These are phyloP conservation scores for Trachymyrmex septentrionalis DNA, from an alignment of 1,140 invertebrate species.

Conservation along the genomic window DNA sequence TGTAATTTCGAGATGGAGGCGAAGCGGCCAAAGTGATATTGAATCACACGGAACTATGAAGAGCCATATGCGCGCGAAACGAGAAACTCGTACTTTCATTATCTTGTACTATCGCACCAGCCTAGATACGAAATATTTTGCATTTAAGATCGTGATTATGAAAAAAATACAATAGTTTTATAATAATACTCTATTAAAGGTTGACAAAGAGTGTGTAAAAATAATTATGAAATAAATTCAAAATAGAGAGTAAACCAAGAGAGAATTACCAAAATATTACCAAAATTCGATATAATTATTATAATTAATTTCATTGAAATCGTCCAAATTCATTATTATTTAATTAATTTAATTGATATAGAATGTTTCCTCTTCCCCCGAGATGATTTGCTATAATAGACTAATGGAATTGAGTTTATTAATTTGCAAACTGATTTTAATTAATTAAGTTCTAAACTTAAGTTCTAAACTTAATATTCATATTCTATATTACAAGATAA, in stretches of 20 bases:
- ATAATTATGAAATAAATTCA: not conserved
- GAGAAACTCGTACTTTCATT: not conserved
- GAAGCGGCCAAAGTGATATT: not conserved
- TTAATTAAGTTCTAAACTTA: not conserved
- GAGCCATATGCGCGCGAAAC: not conserved
- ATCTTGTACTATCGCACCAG: not conserved
- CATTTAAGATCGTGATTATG: not conserved
- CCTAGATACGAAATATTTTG: not conserved
- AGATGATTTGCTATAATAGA: not conserved
- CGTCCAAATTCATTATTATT: not conserved
- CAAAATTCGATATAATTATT: not conserved
- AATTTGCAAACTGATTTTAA: not conserved
- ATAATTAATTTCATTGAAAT: slow-evolving; percentile 1
- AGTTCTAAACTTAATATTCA: not conserved
- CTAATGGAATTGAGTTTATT: not conserved
- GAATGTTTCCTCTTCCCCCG: not conserved
- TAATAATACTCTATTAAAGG: not conserved
- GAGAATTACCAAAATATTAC: slow-evolving; percentile 4
- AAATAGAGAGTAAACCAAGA: not conserved
- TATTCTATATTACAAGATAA: not conserved
- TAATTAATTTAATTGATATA: not conserved
- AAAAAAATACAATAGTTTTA: not conserved
- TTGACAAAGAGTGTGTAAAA: not conserved
- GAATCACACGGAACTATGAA: not conserved
- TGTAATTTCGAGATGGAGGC: slow-evolving; percentile 61